Percentiles rank a stretch among this genome's conserved stretches.
phyloP scores from a whole-genome alignment of 1,140 invertebrate species.

The Eumaeus atala region DNA sequence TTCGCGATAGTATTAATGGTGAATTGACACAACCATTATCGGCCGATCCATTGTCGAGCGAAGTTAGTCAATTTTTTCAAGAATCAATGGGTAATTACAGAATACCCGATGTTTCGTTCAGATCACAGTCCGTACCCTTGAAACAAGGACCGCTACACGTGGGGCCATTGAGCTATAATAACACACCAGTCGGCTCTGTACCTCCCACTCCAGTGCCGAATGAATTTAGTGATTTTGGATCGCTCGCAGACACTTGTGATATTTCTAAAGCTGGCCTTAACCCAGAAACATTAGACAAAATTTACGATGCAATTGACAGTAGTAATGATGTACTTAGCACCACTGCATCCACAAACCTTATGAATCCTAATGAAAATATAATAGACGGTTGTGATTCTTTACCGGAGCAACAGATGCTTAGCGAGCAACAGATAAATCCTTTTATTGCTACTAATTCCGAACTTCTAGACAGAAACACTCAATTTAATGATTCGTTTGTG shows the following conservation, averaged over 20 bases:
- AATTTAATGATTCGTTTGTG: conserved; percentile 48
- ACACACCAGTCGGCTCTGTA: conserved; percentile 78
- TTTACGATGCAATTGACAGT: conserved; percentile 70
- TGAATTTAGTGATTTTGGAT: conserved; percentile 81
- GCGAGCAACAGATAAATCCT: conserved; percentile 49
- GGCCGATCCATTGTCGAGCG: conserved; percentile 67
- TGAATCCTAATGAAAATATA: conserved; percentile 43
- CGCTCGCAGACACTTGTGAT: conserved; percentile 72
- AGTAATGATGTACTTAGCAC: conserved; percentile 61
- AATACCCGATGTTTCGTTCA: conserved; percentile 61
- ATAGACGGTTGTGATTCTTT: conserved; percentile 54
- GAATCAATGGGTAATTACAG: conserved; percentile 50
- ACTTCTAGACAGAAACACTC: conserved; percentile 40
- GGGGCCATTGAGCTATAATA: conserved; percentile 63
- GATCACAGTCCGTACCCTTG: conserved; percentile 86
- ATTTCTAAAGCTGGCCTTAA: conserved; percentile 71
- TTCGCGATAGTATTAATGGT: conserved; percentile 48
- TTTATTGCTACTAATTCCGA: conserved; percentile 44
- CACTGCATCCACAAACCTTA: conserved; percentile 35
- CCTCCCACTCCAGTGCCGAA: conserved; percentile 81
- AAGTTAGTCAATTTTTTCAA: conserved; percentile 75
- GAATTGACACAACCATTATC: conserved; percentile 55
- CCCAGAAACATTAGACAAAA: conserved; percentile 70
- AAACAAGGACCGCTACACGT: conserved; percentile 71
- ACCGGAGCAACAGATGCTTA: conserved; percentile 47